Evolutionary conservation across 1,140 invertebrate species (phyloP), one percentile per base, ranked within the genome.

Genomic region (Diprion similis): DNA sequence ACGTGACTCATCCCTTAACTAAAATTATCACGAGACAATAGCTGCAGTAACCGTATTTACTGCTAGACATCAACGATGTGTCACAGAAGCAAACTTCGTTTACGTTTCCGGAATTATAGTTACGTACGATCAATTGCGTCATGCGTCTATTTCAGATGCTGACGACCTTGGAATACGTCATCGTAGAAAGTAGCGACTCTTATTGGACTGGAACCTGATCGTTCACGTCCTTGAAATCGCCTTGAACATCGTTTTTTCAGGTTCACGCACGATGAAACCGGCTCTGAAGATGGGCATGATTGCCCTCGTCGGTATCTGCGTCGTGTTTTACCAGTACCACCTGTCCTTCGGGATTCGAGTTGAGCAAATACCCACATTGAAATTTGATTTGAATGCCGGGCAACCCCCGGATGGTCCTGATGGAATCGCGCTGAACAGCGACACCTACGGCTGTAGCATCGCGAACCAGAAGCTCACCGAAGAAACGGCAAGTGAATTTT

Each of bases 311-410:
- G 85, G 85, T 76, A 72, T 86, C 48, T 84, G 83, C 77, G 79
- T 87, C 71, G 75, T 86, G 73, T 85, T 86, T 73, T 87, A 86
- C 76, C 86, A 87, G 71, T 87, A 87, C 71, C 85, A 86, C 72
- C 79, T 87, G 66, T 86, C 85, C 19, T 84, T 79, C 46, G 81
- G 81, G 1, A 78, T 86, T 47, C 81, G 85, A 73, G 83, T 86
- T 68, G 85, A 86, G 74, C 85, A 86, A 73, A 78, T 84, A 68
- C 75, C 78, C 17, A 75, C 80, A 37, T 83, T 84, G 59, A 85
- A 80, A 37, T 37, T 37, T 37, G 24, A 37, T 37, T 37, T 37
- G 24, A 37, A 37, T 37, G 24, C 75, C 71, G 75, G 6, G 81
- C 73, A 18, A 82, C 78, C 81, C 45, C 79, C 79, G 45, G 82